Base-by-base conservation (phyloP, 2,797 vertebrate genomes). In the Argentina silus region DNA sequence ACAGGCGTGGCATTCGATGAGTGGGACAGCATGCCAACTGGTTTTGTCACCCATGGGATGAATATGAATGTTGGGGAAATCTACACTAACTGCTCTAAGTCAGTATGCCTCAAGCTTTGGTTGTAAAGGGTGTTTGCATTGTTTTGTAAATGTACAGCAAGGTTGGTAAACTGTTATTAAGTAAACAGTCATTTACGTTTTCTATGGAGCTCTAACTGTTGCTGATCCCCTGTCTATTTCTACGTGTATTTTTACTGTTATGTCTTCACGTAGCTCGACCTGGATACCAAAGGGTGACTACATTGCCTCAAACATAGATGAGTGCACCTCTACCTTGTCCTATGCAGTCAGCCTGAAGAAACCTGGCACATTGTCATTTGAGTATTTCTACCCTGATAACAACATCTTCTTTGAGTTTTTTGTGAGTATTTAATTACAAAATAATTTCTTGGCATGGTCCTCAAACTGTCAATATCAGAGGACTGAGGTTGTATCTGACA, bases 381-480 rank as follows among this genome's bases (percentile, higher is more conserved):
- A 97, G 69, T 99, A 98, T 88, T 93, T 96, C 88, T 97, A 98
- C 81, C 94, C 96, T 0, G 97, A 98, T 85, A 94, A 80, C 89
- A 94, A 85, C 90, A 94, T 99, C 85, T 95, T 96, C 90, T 98
- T 99, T 75, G 96, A 99, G 88, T 99, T 99, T 86, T 99, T 95
- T n/a, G 97, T 99, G 88, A 93, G 96, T 92, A 72, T 12, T 78
- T 19, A 14, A 7, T 50, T 36, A 36, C 27, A 36, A 36, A 36
- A 36, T 36, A 36, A 36, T 36, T 4, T 36, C 27, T 36, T 36
- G 4, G 27, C 27, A 36, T 36, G 27, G 27, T n/a, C n/a, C n/a
- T n/a, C n/a, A n/a, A n/a, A n/a, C n/a, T n/a, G n/a, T n/a, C n/a
- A n/a, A n/a, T n/a, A n/a, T n/a, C n/a, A n/a, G n/a, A n/a, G n/a